Evolutionary conservation across 2,113 vertebrate genomes (phyloP), one percentile per base, ranked within the genome.

Genomic region (Pluvianellus socialis): DNA sequence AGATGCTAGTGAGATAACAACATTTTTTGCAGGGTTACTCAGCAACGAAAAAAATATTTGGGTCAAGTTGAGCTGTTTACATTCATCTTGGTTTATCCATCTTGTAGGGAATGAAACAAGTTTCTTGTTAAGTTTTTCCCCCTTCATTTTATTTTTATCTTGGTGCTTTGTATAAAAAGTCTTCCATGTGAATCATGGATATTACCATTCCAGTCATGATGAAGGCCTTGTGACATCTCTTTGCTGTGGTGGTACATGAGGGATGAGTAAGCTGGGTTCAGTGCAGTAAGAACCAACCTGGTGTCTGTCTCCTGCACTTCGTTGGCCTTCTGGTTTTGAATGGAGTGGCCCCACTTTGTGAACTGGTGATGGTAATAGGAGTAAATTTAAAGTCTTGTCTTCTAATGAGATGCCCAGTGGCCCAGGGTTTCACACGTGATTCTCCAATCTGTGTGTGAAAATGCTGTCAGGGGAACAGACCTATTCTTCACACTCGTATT

Each of bases 1-100:
- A 96, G 94, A 97, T 95, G 92, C 92, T 93, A 84, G 90, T 53
- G 93, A 82, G 72, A 96, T 91, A 91, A 90, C 92, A 85, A 86
- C 50, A 33, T 84, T 96, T 94, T 97, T 96, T 95, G 80, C 10
- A 6, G 75, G 90, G 98, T 98, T 97, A 97, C 97, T 97, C 88
- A 52, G 98, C 97, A 98, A 98, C 87, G 9, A 75, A 82, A 95
- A 95, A 97, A 97, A 98, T 97, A 98, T 98, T 98, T 97, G 96
- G 96, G 97, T 95, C 96, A 93, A 88, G 75, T 79, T 92, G 97
- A 89, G 92, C 87, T 95, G 93, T 95, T 97, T 77, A 94, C 86
- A 89, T 97, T 97, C 17, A 4, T 58, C 59, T 95, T 75, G 62
- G 77, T 95, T 96, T 94, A 96, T 92, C 67, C 92, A 74, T 96